These are phyloP conservation scores for Tychaedon coryphoeus DNA, from an alignment of 2,113 vertebrate species.

Conservation along the genomic window DNA sequence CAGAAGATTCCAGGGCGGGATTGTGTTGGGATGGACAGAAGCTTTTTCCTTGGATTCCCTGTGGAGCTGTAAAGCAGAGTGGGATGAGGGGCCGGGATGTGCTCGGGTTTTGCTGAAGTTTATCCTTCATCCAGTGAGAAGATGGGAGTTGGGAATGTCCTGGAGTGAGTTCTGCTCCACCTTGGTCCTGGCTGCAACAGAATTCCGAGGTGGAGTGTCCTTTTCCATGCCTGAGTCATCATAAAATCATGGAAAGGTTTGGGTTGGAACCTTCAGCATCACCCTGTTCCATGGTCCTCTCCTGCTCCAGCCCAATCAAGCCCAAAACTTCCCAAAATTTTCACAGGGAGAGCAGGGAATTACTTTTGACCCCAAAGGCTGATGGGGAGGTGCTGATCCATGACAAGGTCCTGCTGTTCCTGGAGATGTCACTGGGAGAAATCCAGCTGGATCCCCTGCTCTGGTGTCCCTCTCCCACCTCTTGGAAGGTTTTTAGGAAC, in stretches of 20 bases:
- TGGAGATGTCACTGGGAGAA: rapidly evolving
- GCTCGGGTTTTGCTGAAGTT: background rate
- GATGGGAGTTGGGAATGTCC: background rate
- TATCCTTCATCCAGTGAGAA: background rate
- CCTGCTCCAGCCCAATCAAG: background rate
- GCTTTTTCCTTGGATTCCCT: background rate
- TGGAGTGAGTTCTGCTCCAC: background rate
- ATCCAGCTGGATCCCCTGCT: background rate
- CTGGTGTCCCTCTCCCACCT: background rate
- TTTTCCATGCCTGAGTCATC: background rate
- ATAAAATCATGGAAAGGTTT: background rate
- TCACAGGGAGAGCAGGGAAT: background rate
- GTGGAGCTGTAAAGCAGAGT: rapidly evolving
- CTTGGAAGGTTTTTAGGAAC: background rate
- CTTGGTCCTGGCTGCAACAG: background rate
- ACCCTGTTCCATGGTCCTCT: rapidly evolving
- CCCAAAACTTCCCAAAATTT: background rate
- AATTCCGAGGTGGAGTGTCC: background rate
- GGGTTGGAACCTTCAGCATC: background rate
- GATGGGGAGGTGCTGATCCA: background rate
- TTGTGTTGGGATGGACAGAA: background rate
- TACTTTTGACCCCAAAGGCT: background rate
- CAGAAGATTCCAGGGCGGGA: background rate
- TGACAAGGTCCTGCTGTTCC: background rate
- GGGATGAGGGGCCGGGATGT: background rate